phyloP scores from a whole-genome alignment of 2,797 vertebrate species.

The Dendrocincla fuliginosa region DNA sequence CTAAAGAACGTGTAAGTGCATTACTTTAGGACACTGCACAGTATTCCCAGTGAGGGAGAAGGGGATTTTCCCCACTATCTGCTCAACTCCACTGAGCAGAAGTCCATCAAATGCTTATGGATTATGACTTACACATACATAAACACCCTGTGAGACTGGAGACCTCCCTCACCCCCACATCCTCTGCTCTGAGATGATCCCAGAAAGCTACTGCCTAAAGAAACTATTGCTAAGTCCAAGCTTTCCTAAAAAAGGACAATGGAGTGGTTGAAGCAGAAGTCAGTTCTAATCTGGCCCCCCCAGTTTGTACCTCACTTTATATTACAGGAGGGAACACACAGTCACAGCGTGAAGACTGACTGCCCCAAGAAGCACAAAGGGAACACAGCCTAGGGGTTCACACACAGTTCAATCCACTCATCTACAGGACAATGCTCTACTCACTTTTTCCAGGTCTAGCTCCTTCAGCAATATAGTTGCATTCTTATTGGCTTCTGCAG shows the following conservation, averaged over 20 bases:
- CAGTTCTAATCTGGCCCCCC: background rate
- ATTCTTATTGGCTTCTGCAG: slow-evolving; percentile 98
- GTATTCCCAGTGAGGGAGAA: background rate
- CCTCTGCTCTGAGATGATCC: background rate
- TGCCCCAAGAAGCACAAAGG: background rate
- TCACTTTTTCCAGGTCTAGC: slow-evolving; percentile 96
- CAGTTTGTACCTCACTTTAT: background rate
- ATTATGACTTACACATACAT: background rate
- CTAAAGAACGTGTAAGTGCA: no score
- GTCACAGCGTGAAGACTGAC: background rate
- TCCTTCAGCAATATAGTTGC: slow-evolving; percentile 98
- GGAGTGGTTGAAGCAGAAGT: background rate
- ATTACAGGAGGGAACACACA: background rate
- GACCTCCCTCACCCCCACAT: background rate
- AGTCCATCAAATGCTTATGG: background rate
- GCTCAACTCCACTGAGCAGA: background rate
- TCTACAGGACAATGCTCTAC: background rate
- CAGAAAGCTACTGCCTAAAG: background rate
- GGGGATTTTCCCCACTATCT: background rate
- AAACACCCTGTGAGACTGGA: background rate
- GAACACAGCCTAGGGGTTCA: background rate
- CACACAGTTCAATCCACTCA: background rate
- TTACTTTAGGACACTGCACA: background rate
- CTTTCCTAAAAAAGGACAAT: background rate
- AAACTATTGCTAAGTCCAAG: background rate